Base-by-base conservation (phyloP, 2,888 invertebrate species). In the Odontomyia ornata region DNA sequence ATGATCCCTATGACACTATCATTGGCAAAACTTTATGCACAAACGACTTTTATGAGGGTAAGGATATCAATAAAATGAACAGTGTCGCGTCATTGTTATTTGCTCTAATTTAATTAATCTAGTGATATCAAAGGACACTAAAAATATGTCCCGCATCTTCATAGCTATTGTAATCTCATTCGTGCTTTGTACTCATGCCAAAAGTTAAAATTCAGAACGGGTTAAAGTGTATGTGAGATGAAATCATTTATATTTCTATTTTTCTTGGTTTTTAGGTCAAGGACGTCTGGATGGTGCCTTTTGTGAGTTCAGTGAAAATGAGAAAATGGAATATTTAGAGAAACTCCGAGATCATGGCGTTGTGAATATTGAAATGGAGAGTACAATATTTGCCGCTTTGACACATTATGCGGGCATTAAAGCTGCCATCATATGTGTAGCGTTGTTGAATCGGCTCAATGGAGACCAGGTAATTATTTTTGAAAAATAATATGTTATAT, bases 361-460 rank as follows among this genome's bases (percentile, higher is more conserved):
- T 15, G 91, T 94, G 27, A 99, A 99, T 87, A 97, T 99, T 82
- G 99, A 99, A 88, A 98, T 98, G 98, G 99, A 99, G 88, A 94
- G 95, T 52, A 90, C 96, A 9, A 93, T 95, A 15, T 98, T 99
- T 85, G 95, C 97, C 0, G 97, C 98, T 0, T 90, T 98, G 75
- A 97, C 97, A 28, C 93, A 95, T 85, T 95, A 96, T 85, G 97
- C 98, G 9, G 96, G 96, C 15, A 94, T 98, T 81, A 93, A 92
- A 85, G 93, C 96, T 0, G 97, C 96, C n/a, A 95, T 98, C 46
- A 91, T 98, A 28, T 99, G 98, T 85, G 98, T 98, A 73, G 93
- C 97, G 0, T 87, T 99, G 43, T 88, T 99, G 73, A 96, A 99
- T 87, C 90, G 99, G 80, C 90, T 98, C 57, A 93, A 96, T 84